These are phyloP conservation scores for Hyalella azteca DNA, from an alignment of 2,888 invertebrate species.

Conservation along the genomic window DNA sequence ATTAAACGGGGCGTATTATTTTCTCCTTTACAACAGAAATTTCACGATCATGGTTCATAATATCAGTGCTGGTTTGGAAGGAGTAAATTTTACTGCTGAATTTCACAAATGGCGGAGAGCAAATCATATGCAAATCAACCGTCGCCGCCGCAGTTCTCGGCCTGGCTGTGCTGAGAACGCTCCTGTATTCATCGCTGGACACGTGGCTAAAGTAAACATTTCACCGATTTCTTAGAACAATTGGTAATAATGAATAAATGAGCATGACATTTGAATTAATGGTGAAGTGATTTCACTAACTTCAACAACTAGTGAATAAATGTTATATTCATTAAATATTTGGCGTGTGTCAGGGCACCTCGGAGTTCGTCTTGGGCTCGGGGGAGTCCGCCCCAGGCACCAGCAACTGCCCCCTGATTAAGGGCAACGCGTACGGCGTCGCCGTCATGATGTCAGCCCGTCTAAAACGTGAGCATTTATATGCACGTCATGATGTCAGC, in stretches of 20 bases:
- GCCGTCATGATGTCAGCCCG: not conserved
- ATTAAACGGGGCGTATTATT: no score
- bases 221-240: not conserved
- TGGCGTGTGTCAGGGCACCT: no score
- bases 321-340: no score
- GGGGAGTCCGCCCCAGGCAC: not conserved
- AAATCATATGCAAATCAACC: not conserved
- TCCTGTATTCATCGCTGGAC: not conserved
- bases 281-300: no score
- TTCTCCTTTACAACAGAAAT: not conserved
- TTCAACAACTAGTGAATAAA: no score
- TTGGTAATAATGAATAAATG: no score
- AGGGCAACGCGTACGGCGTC: not conserved
- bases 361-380: not conserved
- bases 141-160: not conserved
- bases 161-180: no score
- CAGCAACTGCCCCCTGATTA: not conserved
- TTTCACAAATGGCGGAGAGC: not conserved
- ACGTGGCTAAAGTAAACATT: not conserved
- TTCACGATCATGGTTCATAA: conserved; percentile 2
- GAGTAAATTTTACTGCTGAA: not conserved
- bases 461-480: not conserved
- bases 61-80: not conserved
- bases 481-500: no score
- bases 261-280: no score